Base-by-base conservation (phyloP, 1,140 invertebrate species). In the Chelonus insularis region DNA sequence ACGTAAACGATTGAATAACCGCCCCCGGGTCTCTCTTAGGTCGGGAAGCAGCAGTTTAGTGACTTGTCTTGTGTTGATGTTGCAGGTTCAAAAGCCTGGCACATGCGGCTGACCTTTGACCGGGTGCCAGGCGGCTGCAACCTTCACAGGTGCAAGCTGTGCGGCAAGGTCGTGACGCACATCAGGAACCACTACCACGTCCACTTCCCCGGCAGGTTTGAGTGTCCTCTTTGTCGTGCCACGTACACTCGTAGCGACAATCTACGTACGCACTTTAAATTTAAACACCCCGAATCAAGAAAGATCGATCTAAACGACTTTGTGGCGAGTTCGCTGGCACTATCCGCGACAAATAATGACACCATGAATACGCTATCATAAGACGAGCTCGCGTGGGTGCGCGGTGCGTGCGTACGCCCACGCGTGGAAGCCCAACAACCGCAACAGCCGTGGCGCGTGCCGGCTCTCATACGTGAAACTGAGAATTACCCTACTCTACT, bases 101-200 rank as follows among this genome's bases (percentile, higher is more conserved):
- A 92, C 86, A 93, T 92, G 90, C 88, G 90, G 84, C 89, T 92
- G 83, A 91, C 90, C 80, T 93, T 92, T 86, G 91, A 93, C 86
- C 89, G 90, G 73, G 86, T 92, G 84, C 90, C 90, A 83, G 90
- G 90, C 82, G 88, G 89, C 84, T 89, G 89, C 80, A 92, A 92
- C 86, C 88, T 91, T 84, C 90, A 92, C 86, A 89, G 90, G 82
- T 92, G 91, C 87, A 92, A 92, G 86, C 86, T 92, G 83, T 93
- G 91, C 86, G 91, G 91, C 83, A 93, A 92, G 87, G 89, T 92
- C 85, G 91, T 92, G 84, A 92, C 91, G 79, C 90, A 93, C 86
- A 92, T 92, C 84, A 88, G 91, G 79, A 93, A 92, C 85, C 91
- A 93, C 85, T 92, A 92, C 85, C 90, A 92, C 84, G 91, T 92